phyloP scores from a whole-genome alignment of 2,888 invertebrate species.

The Platycheirus albimanus region DNA sequence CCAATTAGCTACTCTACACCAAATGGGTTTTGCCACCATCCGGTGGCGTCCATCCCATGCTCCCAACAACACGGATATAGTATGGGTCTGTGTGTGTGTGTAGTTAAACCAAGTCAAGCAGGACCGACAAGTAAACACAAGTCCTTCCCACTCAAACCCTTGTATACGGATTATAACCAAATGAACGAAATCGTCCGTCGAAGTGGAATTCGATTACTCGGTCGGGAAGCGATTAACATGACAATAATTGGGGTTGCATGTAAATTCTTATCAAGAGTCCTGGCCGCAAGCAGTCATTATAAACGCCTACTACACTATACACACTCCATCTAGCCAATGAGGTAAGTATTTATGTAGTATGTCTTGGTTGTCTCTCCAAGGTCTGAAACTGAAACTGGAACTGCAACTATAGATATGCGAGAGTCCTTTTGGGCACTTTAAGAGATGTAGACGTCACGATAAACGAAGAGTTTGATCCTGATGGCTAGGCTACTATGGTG shows the following conservation, averaged over 20 bases:
- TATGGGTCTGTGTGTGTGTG: no score
- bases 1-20: no score
- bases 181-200: background rate
- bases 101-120: no score
- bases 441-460: slow-evolving; percentile 37
- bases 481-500: slow-evolving; percentile 10
- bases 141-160: no score
- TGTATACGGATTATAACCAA: no score
- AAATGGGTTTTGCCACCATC: no score
- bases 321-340: slow-evolving; percentile 2
- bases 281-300: slow-evolving; percentile 50
- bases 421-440: no score
- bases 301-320: background rate
- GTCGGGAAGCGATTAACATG: slow-evolving; percentile 55
- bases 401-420: no score
- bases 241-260: slow-evolving; percentile 65
- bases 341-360: no score
- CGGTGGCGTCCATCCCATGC: no score
- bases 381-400: slow-evolving; percentile 18
- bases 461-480: background rate
- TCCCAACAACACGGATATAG: no score
- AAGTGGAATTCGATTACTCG: slow-evolving; percentile 60
- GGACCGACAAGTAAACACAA: no score
- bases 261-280: slow-evolving; percentile 58
- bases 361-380: background rate